phyloP scores from a whole-genome alignment of 2,888 invertebrate genomes.

The Eupithecia inturbata region DNA sequence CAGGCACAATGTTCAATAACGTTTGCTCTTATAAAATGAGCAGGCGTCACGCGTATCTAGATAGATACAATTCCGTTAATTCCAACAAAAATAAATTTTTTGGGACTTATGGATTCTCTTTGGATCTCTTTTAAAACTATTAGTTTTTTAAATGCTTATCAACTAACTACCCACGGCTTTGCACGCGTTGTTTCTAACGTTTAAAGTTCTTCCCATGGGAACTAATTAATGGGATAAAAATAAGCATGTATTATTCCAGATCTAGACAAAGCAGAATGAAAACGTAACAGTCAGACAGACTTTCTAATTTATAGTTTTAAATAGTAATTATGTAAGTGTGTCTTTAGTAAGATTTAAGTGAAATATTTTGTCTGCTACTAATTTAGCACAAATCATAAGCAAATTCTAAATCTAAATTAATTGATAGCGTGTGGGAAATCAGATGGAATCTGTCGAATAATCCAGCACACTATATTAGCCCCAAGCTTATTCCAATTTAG shows the following conservation, averaged over 20 bases:
- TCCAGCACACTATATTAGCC: background rate
- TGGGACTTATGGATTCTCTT: no score
- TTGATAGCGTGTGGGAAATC: slow-evolving; percentile 1
- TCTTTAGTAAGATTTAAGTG: background rate
- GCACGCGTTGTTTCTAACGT: background rate
- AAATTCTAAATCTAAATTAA: slow-evolving; percentile 1
- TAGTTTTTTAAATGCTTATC: background rate
- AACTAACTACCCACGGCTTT: background rate
- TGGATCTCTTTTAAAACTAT: no score
- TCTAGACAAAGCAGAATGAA: no score
- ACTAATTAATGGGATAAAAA: background rate
- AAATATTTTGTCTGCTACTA: background rate
- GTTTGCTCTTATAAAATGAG: no score
- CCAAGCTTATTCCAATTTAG: slow-evolving; percentile 9
- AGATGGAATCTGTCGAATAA: slow-evolving; percentile 1
- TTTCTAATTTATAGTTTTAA: background rate
- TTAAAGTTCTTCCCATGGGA: no score
- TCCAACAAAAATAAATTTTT: no score
- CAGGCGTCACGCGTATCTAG: no score
- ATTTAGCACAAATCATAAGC: background rate
- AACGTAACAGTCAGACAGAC: background rate
- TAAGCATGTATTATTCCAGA: background rate
- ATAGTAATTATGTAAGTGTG: no score
- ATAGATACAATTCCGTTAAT: no score
- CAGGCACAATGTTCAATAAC: no score